phyloP scores from a whole-genome alignment of 2,797 vertebrate genomes.

The Crax fasciolata region DNA sequence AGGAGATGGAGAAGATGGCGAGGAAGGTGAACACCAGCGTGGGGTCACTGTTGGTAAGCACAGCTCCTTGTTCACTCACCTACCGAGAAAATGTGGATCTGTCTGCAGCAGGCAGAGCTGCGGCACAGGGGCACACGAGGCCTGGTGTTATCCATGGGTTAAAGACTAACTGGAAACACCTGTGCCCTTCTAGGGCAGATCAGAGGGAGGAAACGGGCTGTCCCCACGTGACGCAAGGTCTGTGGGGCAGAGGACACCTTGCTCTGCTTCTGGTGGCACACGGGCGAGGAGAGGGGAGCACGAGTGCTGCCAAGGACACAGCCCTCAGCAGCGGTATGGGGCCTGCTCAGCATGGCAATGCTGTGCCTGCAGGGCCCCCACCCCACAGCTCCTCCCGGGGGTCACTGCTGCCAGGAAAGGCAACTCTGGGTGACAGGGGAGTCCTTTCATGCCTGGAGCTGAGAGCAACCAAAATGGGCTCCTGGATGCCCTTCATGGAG shows the following conservation, averaged over 20 bases:
- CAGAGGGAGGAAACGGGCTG: background rate
- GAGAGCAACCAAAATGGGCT: background rate
- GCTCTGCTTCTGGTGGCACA: background rate
- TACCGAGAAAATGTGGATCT: constrained; percentile 57
- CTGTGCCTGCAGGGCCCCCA: background rate
- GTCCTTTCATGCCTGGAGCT: no score
- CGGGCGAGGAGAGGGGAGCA: background rate
- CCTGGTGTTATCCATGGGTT: background rate
- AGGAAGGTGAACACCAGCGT: constrained; percentile 93
- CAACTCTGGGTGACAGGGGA: background rate
- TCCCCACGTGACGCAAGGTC: rapidly evolving
- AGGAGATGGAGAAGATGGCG: constrained; percentile 88
- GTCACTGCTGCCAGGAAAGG: background rate
- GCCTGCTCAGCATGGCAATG: background rate
- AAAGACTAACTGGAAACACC: background rate
- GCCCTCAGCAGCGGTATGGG: background rate
- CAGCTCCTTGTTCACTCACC: constrained; percentile 92
- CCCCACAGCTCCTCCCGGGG: background rate
- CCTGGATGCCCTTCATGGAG: background rate
- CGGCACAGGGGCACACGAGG: rapidly evolving
- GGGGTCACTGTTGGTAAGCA: constrained; percentile 93
- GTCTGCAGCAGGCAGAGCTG: background rate
- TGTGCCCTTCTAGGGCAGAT: background rate
- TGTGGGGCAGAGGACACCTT: background rate
- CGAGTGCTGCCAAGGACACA: rapidly evolving